Percentiles rank a stretch among this genome's conserved stretches.
These are phyloP conservation scores for Helicorthomorpha holstii DNA, from an alignment of 1,140 invertebrate species.

Conservation along the genomic window DNA sequence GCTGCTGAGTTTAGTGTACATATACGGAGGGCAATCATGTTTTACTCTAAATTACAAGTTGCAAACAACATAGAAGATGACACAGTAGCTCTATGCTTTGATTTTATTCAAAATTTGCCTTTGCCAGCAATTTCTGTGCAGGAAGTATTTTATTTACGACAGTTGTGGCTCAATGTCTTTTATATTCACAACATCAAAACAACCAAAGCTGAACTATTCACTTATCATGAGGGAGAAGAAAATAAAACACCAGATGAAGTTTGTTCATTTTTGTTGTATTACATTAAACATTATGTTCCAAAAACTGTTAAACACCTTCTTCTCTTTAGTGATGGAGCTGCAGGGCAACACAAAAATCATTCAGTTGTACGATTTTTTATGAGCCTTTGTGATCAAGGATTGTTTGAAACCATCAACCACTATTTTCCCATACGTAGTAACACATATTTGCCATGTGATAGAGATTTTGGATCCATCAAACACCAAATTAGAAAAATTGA, in stretches of 20 bases:
- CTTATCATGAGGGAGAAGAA: not conserved
- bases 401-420: not conserved
- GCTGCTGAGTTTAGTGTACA: not conserved
- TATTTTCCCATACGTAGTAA: not conserved
- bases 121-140: not conserved
- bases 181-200: not conserved
- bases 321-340: not conserved
- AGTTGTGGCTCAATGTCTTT: conserved; percentile 1
- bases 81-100: conserved; percentile 1
- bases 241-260: not conserved
- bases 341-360: not conserved
- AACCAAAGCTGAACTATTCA: not conserved
- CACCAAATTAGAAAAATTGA: too few species aligned
- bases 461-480: too few species aligned
- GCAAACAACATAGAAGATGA: not conserved
- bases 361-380: not conserved
- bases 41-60: not conserved
- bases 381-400: not conserved
- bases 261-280: not conserved
- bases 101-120: not conserved
- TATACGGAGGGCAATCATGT: not conserved
- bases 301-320: not conserved
- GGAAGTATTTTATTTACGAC: not conserved
- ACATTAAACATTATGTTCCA: not conserved
- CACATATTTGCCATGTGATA: not conserved